Evolutionary conservation across 2,797 vertebrate genomes (phyloP).

Genomic region (Chloroceryle inda): DNA sequence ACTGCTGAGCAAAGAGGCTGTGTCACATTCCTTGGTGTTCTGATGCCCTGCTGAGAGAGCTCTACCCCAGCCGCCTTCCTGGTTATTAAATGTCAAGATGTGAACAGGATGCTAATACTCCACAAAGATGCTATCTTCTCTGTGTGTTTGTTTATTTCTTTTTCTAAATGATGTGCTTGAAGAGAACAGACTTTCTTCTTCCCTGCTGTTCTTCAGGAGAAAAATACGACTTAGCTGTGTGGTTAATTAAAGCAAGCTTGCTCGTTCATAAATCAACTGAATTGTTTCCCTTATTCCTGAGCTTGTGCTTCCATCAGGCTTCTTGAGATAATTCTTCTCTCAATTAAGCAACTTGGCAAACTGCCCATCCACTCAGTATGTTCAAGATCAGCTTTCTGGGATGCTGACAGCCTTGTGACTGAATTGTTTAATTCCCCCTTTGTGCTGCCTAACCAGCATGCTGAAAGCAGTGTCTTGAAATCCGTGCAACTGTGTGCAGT

Average conservation of each 20-base stretch:
- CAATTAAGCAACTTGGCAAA: constrained; percentile 60
- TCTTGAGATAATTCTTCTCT: constrained; percentile 62
- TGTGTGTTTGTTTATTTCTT: neutral
- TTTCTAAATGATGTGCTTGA: neutral
- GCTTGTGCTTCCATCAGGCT: neutral
- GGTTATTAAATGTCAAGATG: neutral
- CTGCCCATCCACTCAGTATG: constrained; percentile 44
- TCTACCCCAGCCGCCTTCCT: neutral
- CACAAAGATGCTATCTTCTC: neutral
- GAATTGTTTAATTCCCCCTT: constrained; percentile 69
- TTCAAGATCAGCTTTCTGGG: constrained; percentile 62
- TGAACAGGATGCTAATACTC: neutral
- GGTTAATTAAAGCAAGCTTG: constrained; percentile 48
- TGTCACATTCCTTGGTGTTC: neutral
- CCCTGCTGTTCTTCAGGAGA: constrained; percentile 17
- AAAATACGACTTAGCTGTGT: neutral
- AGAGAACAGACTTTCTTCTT: constrained; percentile 23
- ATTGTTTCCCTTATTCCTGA: constrained; percentile 11
- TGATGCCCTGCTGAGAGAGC: neutral
- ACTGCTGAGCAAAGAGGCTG: neutral
- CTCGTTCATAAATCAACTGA: constrained; percentile 53
- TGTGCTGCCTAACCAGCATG: constrained; percentile 45
- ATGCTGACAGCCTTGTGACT: constrained; percentile 68
- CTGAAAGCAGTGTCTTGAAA: constrained; percentile 29
- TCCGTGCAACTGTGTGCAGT: constrained; percentile 13